Percentiles rank a stretch among this genome's conserved stretches.
Conservation (phyloP, 2,113 vertebrate species). For the Casuarius casuarius region DNA sequence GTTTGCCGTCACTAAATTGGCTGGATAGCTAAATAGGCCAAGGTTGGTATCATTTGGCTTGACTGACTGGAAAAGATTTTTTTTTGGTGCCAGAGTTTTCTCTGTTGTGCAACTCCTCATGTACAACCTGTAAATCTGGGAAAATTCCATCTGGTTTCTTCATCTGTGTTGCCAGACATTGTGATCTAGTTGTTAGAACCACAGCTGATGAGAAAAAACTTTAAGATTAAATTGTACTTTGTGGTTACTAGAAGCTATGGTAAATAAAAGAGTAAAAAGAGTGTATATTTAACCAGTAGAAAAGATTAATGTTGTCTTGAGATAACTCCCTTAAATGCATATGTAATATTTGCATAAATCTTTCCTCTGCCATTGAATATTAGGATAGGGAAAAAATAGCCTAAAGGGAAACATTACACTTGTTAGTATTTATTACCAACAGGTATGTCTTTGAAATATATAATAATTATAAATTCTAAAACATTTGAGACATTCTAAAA, state of each 20-base stretch:
- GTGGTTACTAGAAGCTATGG: neutral
- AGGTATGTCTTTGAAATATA: neutral
- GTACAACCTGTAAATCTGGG: neutral
- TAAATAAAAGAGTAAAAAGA: neutral
- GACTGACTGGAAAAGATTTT: neutral
- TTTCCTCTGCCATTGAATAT: neutral
- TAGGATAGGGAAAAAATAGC: neutral
- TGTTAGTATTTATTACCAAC: neutral
- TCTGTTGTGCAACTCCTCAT: neutral
- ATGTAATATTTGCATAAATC: slow-evolving; percentile 14
- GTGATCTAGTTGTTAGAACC: slow-evolving; percentile 3
- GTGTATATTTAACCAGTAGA: neutral
- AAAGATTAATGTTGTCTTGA: neutral
- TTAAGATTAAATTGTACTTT: neutral
- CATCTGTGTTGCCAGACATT: neutral
- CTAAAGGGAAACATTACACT: neutral
- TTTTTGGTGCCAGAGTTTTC: neutral
- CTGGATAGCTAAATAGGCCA: slow-evolving; percentile 14
- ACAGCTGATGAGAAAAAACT: neutral
- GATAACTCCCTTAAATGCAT: neutral
- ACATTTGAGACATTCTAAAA: neutral
- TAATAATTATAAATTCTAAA: neutral
- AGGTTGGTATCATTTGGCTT: slow-evolving; percentile 4
- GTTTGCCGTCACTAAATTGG: neutral
- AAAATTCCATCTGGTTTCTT: slow-evolving; percentile 25